phyloP scores from a whole-genome alignment of 2,797 vertebrate species.

The Chiroxiphia lanceolata region DNA sequence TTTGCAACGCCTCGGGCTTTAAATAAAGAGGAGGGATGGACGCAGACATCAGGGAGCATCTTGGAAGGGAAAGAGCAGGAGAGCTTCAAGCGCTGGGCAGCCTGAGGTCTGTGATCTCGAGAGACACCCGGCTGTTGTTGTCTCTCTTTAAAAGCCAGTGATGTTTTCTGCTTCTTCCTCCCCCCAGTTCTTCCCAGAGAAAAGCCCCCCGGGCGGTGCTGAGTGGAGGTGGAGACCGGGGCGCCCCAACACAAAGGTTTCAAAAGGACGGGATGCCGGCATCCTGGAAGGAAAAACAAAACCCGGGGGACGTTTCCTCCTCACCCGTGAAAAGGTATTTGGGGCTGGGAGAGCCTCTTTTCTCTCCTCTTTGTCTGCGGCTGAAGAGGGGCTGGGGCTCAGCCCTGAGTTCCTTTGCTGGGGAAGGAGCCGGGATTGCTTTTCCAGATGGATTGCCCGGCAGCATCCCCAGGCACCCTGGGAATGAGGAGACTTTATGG shows the following conservation, averaged over 20 bases:
- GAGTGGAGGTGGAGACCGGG: neutral
- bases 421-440: neutral
- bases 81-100: neutral
- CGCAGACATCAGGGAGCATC: neutral
- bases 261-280: neutral
- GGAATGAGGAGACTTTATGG: neutral
- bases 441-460: neutral
- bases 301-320: neutral
- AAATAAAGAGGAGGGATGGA: neutral
- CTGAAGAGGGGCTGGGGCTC: neutral
- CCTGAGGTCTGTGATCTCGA: neutral
- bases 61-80: neutral
- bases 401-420: neutral
- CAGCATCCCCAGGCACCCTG: neutral
- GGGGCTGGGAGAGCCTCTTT: neutral
- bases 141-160: neutral
- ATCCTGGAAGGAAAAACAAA: neutral
- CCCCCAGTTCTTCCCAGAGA: neutral
- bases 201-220: neutral
- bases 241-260: neutral
- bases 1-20: accelerated
- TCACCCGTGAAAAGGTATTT: neutral
- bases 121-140: neutral
- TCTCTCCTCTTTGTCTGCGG: neutral
- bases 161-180: neutral